Evolutionary conservation across 2,888 invertebrate species (phyloP).

Genomic region (Tetanocera ferruginea): DNA sequence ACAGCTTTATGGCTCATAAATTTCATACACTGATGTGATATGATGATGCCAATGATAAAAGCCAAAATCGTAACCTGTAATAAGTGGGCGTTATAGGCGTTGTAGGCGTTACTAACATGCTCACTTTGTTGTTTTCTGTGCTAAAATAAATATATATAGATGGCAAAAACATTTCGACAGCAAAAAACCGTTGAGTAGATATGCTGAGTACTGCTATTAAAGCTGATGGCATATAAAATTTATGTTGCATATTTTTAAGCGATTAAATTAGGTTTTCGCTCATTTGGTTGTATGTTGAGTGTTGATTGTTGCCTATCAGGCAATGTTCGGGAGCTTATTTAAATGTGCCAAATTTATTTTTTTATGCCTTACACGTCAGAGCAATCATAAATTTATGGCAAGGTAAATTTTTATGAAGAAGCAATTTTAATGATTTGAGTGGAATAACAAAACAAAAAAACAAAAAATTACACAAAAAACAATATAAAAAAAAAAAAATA

Average conservation of each 20-base stretch:
- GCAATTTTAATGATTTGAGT: too few relatives aligned
- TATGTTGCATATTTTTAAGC: conserved; percentile 7
- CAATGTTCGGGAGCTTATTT: not conserved
- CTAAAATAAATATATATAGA: not conserved
- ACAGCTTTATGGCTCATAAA: conserved; percentile 38
- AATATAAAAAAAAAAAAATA: too few relatives aligned
- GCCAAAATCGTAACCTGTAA: conserved; percentile 1
- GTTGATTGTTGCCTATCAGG: too few relatives aligned
- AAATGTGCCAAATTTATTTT: not conserved
- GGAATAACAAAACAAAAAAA: too few relatives aligned
- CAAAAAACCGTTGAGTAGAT: not conserved
- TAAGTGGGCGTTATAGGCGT: not conserved
- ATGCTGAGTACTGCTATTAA: not conserved
- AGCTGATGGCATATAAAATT: conserved; percentile 2
- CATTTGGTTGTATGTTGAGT: too few relatives aligned
- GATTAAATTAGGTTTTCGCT: not conserved
- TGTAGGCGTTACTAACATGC: not conserved
- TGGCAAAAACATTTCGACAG: not conserved
- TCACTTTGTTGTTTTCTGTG: not conserved
- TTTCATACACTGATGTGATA: conserved; percentile 16
- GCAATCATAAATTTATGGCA: too few relatives aligned
- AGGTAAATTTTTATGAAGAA: too few relatives aligned
- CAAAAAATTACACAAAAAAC: too few relatives aligned
- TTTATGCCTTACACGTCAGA: too few relatives aligned
- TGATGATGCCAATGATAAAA: conserved; percentile 20